phyloP scores from a whole-genome alignment of 2,113 vertebrate species.

The Spheniscus mendiculus region DNA sequence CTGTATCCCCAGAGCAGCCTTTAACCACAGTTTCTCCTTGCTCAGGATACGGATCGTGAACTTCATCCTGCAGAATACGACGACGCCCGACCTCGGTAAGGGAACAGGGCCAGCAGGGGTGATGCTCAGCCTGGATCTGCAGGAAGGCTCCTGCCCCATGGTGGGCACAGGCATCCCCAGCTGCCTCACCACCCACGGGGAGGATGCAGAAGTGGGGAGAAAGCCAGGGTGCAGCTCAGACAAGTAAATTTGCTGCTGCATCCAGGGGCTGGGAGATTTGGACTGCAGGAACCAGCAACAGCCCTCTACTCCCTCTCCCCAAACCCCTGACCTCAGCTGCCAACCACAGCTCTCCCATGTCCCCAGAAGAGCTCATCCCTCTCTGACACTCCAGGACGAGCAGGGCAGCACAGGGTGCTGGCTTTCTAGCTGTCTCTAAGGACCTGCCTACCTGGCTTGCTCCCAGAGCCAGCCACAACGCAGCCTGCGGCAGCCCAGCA shows the following conservation, averaged over 20 bases:
- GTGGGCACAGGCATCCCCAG: not conserved
- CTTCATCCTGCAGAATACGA: constrained; percentile 79
- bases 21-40: not conserved
- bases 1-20: not conserved
- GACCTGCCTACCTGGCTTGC: not conserved
- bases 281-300: no score
- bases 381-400: not conserved
- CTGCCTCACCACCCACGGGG: not conserved
- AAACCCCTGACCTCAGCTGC: not conserved
- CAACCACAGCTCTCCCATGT: accelerated
- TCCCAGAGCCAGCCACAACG: not conserved
- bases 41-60: constrained; percentile 86
- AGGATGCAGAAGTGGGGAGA: accelerated
- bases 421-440: not conserved
- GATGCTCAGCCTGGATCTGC: not conserved
- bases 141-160: not conserved
- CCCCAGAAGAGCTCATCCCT: not conserved
- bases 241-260: not conserved
- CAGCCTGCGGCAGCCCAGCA: not conserved
- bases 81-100: constrained; percentile 71
- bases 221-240: not conserved
- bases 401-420: not conserved
- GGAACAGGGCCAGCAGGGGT: not conserved
- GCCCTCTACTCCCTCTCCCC: not conserved
- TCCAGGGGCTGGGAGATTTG: not conserved